Evolutionary conservation across 2,888 invertebrate genomes (phyloP).

Genomic region (Brachylomia viminalis): DNA sequence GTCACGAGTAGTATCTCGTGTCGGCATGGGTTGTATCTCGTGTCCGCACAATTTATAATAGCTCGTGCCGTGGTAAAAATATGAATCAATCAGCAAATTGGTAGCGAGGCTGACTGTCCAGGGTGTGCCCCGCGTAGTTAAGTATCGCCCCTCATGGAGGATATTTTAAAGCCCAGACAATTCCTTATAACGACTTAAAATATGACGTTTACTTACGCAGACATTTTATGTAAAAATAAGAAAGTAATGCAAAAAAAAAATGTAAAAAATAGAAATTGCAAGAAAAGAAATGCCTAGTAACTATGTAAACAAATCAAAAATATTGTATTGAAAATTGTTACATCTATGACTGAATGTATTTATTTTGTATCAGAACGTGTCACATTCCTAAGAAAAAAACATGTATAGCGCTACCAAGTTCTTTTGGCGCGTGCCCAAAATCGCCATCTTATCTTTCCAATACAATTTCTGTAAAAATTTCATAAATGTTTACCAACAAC

Average conservation of each 20-base stretch:
- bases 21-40: not conserved
- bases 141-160: not conserved
- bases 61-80: not conserved
- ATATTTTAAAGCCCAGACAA: not conserved
- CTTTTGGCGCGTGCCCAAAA: not conserved
- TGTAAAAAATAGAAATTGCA: not conserved
- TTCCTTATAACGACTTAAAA: not conserved
- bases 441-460: not conserved
- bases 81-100: not conserved
- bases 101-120: not conserved
- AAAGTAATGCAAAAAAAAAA: not conserved
- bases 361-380: not conserved
- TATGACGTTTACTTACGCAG: not conserved
- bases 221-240: not conserved
- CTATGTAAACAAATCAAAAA: not conserved
- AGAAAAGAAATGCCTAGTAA: not conserved
- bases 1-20: not conserved
- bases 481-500: not conserved
- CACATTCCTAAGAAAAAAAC: not conserved
- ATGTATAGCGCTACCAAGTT: not conserved
- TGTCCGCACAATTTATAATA: not conserved
- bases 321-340: not conserved
- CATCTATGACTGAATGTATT: slow-evolving; percentile 4
- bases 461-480: not conserved
- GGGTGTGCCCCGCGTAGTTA: not conserved